Conservation (phyloP, 2,797 vertebrate genomes). For the Poeciliopsis turneri region DNA sequence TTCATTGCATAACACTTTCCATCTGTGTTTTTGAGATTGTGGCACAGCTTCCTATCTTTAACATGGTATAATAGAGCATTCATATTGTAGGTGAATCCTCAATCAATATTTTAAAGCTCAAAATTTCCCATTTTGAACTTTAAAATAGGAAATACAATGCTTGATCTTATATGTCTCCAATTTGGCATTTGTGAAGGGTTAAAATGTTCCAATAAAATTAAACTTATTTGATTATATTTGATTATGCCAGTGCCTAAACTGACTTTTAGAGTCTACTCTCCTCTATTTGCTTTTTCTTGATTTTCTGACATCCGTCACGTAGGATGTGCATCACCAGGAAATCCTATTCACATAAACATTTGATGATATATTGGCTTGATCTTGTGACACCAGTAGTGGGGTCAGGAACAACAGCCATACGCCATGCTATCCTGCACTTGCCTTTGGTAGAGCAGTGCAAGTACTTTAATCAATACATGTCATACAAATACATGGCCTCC, state of each 20-base stretch:
- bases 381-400: background rate
- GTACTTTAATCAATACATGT: background rate
- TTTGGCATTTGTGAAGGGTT: background rate
- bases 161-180: background rate
- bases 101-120: background rate
- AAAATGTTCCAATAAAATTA: background rate
- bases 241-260: background rate
- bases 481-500: background rate
- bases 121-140: background rate
- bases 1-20: background rate
- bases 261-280: background rate
- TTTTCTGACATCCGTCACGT: background rate
- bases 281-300: background rate
- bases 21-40: background rate
- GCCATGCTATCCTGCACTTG: background rate
- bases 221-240: background rate
- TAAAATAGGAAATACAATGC: background rate
- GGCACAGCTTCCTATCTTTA: background rate
- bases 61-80: background rate
- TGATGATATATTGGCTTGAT: background rate
- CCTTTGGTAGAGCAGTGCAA: background rate
- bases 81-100: background rate
- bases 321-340: background rate
- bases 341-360: background rate
- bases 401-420: background rate